Conservation (phyloP, 2,888 invertebrate genomes). For the Tipula lateralis region DNA sequence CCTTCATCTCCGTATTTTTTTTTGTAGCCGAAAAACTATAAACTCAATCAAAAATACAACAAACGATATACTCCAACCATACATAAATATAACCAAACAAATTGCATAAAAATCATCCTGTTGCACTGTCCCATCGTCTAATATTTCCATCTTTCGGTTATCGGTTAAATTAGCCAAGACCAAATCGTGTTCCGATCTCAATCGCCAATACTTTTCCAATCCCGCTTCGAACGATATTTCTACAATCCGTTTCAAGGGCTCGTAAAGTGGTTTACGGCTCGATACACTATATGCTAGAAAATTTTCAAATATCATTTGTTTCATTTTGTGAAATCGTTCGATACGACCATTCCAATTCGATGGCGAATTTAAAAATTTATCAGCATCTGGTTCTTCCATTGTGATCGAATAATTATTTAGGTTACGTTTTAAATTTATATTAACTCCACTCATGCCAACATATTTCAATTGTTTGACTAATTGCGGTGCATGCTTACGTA, state of each 20-base stretch:
- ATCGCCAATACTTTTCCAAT: neutral
- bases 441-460: too few relatives aligned
- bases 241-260: neutral
- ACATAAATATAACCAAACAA: neutral
- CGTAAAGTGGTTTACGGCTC: neutral
- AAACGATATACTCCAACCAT: neutral
- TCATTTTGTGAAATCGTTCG: neutral
- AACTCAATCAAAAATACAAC: neutral
- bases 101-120: neutral
- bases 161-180: neutral
- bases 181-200: neutral
- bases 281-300: neutral
- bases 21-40: neutral
- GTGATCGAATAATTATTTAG: too few relatives aligned
- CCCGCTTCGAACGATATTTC: neutral
- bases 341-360: neutral
- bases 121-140: neutral
- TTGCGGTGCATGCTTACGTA: neutral
- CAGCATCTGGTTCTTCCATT: neutral
- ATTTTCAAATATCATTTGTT: neutral
- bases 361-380: neutral
- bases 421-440: too few relatives aligned
- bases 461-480: too few relatives aligned
- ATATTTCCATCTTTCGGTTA: neutral
- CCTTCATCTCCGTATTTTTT: too few relatives aligned